Conservation (phyloP, 2,113 vertebrate genomes). For the Nothoprocta perdicaria region DNA sequence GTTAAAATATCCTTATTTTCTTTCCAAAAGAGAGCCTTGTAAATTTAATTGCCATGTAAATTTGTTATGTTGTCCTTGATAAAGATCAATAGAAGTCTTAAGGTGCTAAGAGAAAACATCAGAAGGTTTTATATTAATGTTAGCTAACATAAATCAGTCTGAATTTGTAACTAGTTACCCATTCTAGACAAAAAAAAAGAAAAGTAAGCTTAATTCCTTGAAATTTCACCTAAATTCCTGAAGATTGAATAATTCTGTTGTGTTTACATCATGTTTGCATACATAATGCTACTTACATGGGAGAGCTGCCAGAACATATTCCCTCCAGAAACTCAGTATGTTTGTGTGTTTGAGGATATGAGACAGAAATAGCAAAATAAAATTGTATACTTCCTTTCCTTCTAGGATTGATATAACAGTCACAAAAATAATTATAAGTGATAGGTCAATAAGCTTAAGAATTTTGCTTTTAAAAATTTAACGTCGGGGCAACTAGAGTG, state of each 20-base stretch:
- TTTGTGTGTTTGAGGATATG: neutral
- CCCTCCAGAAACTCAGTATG: neutral
- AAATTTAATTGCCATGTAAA: conserved; percentile 50
- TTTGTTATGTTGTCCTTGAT: conserved; percentile 49
- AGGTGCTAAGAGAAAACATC: conserved; percentile 72
- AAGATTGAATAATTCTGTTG: neutral
- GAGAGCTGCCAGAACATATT: neutral
- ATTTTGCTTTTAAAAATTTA: neutral
- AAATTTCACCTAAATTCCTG: neutral
- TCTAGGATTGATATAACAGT: neutral
- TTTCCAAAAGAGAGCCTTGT: neutral
- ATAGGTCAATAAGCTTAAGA: neutral
- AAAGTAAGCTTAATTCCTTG: neutral
- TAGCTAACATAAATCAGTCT: conserved; percentile 66
- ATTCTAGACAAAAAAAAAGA: conserved; percentile 7
- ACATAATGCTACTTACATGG: fast-evolving
- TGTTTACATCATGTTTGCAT: neutral
- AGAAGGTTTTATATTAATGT: conserved; percentile 47
- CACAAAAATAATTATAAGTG: neutral
- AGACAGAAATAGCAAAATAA: neutral
- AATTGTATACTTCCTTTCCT: neutral
- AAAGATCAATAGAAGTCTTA: conserved; percentile 67
- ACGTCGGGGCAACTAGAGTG: neutral
- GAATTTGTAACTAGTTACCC: conserved; percentile 50
- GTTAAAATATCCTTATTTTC: conserved; percentile 57